Conservation (phyloP, 2,888 invertebrate genomes). For the Hirudinaria manillensis region DNA sequence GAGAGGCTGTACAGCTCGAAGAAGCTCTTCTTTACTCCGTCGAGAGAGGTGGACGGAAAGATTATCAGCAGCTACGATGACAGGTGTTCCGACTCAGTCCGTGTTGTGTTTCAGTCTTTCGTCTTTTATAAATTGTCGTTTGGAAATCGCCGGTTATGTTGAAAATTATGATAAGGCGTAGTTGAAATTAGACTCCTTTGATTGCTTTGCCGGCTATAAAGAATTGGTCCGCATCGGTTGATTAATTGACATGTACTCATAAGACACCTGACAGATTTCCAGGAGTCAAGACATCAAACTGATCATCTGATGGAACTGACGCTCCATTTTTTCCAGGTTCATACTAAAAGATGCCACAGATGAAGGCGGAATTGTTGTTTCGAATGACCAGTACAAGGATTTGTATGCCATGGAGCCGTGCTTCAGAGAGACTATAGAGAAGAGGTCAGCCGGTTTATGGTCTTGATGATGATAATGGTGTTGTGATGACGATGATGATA, state of each 20-base stretch:
- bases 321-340: conserved; percentile 17
- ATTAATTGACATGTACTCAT: no score
- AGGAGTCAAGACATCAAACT: not conserved
- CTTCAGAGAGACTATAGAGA: conserved; percentile 23
- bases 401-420: conserved; percentile 13
- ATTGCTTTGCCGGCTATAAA: no score
- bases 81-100: not conserved
- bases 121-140: no score
- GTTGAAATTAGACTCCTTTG: no score
- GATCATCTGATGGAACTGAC: not conserved
- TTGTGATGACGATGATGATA: no score
- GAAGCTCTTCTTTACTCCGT: conserved; percentile 24
- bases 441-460: not conserved
- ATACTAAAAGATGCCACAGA: conserved; percentile 18
- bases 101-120: not conserved
- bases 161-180: not conserved
- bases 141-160: not conserved
- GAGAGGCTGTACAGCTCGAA: not conserved
- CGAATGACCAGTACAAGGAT: conserved; percentile 28
- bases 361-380: conserved; percentile 18
- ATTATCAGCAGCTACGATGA: conserved; percentile 28
- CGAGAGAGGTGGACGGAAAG: not conserved
- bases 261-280: not conserved
- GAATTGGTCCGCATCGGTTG: no score
- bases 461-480: no score